A percentile compares a stretch with the other conserved stretches of the same genome.
These are phyloP conservation scores for Drosophila mayaguana DNA, from an alignment of 2,888 invertebrate genomes.

Conservation along the genomic window DNA sequence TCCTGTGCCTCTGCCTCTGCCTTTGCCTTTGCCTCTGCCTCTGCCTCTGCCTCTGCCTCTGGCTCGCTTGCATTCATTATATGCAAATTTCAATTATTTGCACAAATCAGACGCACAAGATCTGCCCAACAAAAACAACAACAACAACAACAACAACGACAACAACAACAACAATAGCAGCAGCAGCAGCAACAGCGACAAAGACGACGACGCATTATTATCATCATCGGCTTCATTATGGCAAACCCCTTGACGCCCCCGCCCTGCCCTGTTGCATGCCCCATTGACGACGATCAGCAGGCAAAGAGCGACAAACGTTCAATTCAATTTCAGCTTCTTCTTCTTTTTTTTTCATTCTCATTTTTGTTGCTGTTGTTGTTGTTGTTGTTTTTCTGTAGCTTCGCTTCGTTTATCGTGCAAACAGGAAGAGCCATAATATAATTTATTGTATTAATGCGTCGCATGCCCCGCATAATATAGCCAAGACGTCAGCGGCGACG, in stretches of 20 bases:
- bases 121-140: constrained; percentile 47
- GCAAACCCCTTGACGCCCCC: constrained; percentile 27
- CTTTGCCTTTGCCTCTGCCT: constrained; percentile 6
- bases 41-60: constrained; percentile 17
- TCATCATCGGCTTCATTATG: constrained; percentile 69
- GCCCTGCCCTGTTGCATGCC: constrained; percentile 11
- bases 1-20: neutral
- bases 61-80: constrained; percentile 72
- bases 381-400: constrained; percentile 29
- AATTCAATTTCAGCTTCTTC: constrained; percentile 47
- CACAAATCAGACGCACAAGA: constrained; percentile 77
- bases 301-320: constrained; percentile 59
- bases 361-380: neutral
- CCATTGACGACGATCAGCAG: constrained; percentile 52
- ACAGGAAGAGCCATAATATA: constrained; percentile 80
- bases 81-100: constrained; percentile 84
- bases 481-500: constrained; percentile 27
- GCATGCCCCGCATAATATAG: constrained; percentile 68
- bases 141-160: constrained; percentile 7
- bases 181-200: constrained; percentile 6
- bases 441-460: constrained; percentile 77
- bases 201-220: constrained; percentile 69
- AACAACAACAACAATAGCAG: constrained; percentile 45
- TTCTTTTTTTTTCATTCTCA: constrained; percentile 2
- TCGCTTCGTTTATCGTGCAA: constrained; percentile 71